phyloP scores from a whole-genome alignment of 2,888 invertebrate species.

The Proisotoma minuta region DNA sequence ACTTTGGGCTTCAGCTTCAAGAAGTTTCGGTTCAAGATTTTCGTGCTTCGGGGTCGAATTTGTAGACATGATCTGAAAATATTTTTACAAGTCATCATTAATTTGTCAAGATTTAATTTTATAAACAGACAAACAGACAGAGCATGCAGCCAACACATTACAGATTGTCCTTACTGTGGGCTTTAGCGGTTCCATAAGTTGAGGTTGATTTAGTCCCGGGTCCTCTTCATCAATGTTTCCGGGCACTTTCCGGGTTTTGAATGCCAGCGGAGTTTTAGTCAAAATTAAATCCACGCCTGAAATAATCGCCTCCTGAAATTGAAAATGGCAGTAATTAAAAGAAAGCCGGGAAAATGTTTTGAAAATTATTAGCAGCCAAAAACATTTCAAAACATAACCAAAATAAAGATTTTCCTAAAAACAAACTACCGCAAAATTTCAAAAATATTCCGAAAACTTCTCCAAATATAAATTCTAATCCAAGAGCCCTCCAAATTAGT shows the following conservation, averaged over 20 bases:
- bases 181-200: slow-evolving; percentile 45
- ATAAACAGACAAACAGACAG: too few relatives aligned
- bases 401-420: too few relatives aligned
- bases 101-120: too few relatives aligned
- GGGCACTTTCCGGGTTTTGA: slow-evolving; percentile 63
- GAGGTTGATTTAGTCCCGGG: slow-evolving; percentile 49
- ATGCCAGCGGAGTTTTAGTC: slow-evolving; percentile 67
- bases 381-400: too few relatives aligned
- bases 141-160: background rate
- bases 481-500: too few relatives aligned
- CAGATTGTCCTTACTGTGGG: slow-evolving; percentile 47
- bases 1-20: too few relatives aligned
- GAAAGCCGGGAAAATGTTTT: background rate
- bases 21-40: too few relatives aligned
- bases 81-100: too few relatives aligned
- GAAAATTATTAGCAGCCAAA: too few relatives aligned
- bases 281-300: slow-evolving; percentile 68
- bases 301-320: slow-evolving; percentile 64
- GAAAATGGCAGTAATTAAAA: slow-evolving; percentile 16
- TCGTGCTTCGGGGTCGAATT: too few relatives aligned
- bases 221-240: slow-evolving; percentile 58
- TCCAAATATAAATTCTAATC: background rate
- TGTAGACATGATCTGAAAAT: too few relatives aligned
- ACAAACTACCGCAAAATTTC: too few relatives aligned
- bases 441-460: background rate